phyloP scores from a whole-genome alignment of 2,888 invertebrate genomes.

The Dicycla oo region DNA sequence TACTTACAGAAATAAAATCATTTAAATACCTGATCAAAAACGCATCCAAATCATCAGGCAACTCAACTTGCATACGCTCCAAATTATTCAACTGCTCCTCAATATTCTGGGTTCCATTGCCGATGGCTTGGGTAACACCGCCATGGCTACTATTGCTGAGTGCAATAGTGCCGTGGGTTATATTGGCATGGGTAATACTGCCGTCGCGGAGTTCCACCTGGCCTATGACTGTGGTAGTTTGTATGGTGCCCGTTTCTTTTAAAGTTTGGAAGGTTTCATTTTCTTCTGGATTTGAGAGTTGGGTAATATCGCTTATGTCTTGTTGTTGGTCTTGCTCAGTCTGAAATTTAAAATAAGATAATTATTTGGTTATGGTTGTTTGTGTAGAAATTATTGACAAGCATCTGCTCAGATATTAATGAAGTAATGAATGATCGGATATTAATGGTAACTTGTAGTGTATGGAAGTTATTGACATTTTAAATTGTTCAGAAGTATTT shows the following conservation, averaged over 20 bases:
- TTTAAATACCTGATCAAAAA: conserved; percentile 72
- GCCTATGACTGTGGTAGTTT: conserved; percentile 27
- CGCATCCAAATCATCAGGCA: conserved; percentile 71
- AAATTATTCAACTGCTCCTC: conserved; percentile 78
- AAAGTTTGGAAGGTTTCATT: not conserved
- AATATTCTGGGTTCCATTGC: conserved; percentile 67
- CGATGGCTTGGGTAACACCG: conserved; percentile 5
- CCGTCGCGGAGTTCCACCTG: conserved; percentile 25
- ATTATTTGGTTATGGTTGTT: no score
- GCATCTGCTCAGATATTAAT: no score
- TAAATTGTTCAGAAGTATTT: no score
- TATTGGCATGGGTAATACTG: conserved; percentile 16
- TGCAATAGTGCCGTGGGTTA: conserved; percentile 18
- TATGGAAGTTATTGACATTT: no score
- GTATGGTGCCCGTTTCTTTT: not conserved
- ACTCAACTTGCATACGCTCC: conserved; percentile 65
- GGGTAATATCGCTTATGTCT: conserved; percentile 4
- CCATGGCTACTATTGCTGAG: not conserved
- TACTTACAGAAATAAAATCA: no score
- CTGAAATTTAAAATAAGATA: not conserved
- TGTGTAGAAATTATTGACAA: no score
- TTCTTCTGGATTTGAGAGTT: conserved; percentile 17
- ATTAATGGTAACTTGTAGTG: no score
- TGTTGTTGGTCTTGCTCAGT: conserved; percentile 44
- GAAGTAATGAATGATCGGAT: no score